These are phyloP conservation scores for Erebia epiphron DNA, from an alignment of 2,888 invertebrate species.

Conservation along the genomic window DNA sequence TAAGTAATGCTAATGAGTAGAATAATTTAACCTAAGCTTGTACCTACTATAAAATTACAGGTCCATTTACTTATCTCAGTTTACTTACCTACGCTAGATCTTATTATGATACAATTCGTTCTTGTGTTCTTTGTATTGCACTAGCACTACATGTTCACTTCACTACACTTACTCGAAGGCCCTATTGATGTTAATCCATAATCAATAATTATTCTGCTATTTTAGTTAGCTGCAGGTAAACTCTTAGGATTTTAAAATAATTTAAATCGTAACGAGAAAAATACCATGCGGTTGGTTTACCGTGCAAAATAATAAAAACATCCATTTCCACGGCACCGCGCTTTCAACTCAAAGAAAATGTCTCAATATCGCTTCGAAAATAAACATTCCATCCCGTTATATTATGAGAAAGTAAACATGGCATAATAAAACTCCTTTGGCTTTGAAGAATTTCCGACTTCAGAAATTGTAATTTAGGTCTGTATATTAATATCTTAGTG, in stretches of 20 bases:
- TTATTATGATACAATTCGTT: too few species aligned
- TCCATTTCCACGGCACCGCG: background rate
- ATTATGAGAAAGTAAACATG: slow-evolving; percentile 8
- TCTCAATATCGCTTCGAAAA: slow-evolving; percentile 4
- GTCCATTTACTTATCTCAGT: too few species aligned
- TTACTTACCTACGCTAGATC: too few species aligned
- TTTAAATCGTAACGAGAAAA: background rate
- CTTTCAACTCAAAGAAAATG: background rate
- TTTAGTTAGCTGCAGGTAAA: background rate
- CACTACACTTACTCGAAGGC: too few species aligned
- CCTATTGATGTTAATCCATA: background rate
- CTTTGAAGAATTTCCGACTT: slow-evolving; percentile 9
- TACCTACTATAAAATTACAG: too few species aligned
- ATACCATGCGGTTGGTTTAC: too few species aligned
- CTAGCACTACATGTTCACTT: too few species aligned
- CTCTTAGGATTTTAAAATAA: background rate
- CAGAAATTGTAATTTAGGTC: background rate
- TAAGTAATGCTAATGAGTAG: too few species aligned
- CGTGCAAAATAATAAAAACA: background rate
- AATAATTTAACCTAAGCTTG: background rate
- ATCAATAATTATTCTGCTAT: background rate
- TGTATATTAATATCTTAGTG: too few species aligned
- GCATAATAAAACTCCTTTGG: slow-evolving; percentile 14
- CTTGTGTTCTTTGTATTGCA: too few species aligned
- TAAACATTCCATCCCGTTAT: slow-evolving; percentile 15